A percentile compares a stretch with the other conserved stretches of the same genome.
phyloP scores from a whole-genome alignment of 1,140 invertebrate genomes.

The Triops longicaudatus region DNA sequence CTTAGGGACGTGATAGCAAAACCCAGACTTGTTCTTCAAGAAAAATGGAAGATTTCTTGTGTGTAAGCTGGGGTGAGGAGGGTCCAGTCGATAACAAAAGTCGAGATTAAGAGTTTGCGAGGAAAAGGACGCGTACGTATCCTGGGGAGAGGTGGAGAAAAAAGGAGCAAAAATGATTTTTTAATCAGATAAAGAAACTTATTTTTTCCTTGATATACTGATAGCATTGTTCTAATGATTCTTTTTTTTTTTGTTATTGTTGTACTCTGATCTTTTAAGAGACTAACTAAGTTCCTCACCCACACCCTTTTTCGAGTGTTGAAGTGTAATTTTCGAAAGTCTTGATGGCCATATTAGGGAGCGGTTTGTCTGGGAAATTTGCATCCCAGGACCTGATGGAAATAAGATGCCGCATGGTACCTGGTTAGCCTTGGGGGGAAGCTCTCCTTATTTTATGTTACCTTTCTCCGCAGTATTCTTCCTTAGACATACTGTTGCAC shows the following conservation, averaged over 20 bases:
- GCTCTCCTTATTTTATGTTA: neutral
- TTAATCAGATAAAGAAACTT: neutral
- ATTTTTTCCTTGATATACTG: neutral
- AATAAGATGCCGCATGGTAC: neutral
- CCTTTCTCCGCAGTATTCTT: neutral
- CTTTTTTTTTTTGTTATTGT: neutral
- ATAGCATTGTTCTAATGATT: neutral
- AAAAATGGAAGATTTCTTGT: neutral
- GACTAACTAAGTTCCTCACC: neutral
- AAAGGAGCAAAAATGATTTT: neutral
- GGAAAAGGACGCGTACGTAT: neutral
- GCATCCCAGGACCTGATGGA: neutral
- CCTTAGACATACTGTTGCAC: too few species aligned
- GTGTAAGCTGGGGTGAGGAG: neutral
- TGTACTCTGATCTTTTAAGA: neutral
- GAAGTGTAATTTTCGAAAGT: neutral
- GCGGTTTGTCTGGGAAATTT: neutral
- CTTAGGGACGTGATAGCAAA: too few species aligned
- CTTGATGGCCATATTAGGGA: slow-evolving; percentile 7
- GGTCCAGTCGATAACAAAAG: neutral
- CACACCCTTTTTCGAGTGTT: neutral
- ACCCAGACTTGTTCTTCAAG: neutral
- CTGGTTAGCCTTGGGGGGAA: neutral
- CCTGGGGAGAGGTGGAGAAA: neutral
- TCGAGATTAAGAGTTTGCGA: neutral